Base-by-base conservation (phyloP, 2,797 vertebrate genomes). In the Pipistrellus nathusii region DNA sequence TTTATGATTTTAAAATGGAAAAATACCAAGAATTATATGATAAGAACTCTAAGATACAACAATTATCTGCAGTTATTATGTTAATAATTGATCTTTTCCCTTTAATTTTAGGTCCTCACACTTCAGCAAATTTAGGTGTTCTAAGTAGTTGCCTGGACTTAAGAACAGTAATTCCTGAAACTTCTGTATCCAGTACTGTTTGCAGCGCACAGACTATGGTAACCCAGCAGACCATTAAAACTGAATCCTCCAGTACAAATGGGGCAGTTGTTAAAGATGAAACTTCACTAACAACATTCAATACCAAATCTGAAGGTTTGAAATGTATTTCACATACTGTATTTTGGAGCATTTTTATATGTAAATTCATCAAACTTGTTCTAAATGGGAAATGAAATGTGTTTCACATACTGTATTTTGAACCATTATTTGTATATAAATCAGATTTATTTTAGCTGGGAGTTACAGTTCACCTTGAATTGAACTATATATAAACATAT, bases 231-330 rank as follows among this genome's bases (percentile, higher is more conserved):
- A 97, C 97, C 98, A 98, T 98, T 98, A 98, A 98, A 98, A 98
- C 97, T 95, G 98, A 98, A 94, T 98, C 98, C 97, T 97, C 98
- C 97, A 98, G 97, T 98, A 98, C 98, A 98, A 98, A 98, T 97
- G 98, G 98, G 97, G 97, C 98, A 97, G 97, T 98, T 98, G 97
- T 98, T 97, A 98, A 98, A 98, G 98, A 98, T 98, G 98, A 98
- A 97, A 97, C 98, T 98, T 98, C 98, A 98, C 98, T 98, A 98
- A 97, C 97, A 97, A 93, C 98, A 97, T 97, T 98, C 98, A 98
- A 97, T 98, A 98, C 98, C 98, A 98, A 98, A 98, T 94, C 98
- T 97, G 98, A 98, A 98, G 98, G 98, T 98, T 98, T 98, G 98
- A 98, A 97, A 98, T 98, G 97, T 98, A 96, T 98, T 98, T 98